These are phyloP conservation scores for Chelonoidis abingdonii DNA, from an alignment of 2,113 vertebrate species.

Conservation along the genomic window DNA sequence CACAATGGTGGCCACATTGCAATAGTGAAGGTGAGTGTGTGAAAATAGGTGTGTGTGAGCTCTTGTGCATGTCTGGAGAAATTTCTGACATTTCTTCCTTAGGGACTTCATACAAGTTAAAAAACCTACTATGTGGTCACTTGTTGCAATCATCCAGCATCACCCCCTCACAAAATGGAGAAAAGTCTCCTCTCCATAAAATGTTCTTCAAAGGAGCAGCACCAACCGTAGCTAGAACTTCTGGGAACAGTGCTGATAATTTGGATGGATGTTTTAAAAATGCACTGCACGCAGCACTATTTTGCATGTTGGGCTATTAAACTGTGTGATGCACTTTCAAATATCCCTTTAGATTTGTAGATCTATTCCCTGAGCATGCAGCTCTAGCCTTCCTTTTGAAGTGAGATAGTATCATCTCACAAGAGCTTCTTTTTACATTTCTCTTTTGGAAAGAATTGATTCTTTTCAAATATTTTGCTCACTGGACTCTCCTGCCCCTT, in stretches of 20 bases:
- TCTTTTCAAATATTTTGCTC: neutral
- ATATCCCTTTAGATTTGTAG: neutral
- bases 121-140: neutral
- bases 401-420: neutral
- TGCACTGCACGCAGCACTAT: neutral
- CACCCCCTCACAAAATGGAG: neutral
- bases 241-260: neutral
- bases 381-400: neutral
- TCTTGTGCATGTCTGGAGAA: neutral
- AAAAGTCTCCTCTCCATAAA: neutral
- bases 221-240: neutral
- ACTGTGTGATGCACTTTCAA: neutral
- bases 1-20: neutral
- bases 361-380: conserved; percentile 3
- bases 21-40: neutral
- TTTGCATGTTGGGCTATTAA: neutral
- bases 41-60: neutral
- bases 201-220: neutral
- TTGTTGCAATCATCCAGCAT: neutral
- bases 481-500: neutral
- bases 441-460: neutral
- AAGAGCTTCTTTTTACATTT: neutral
- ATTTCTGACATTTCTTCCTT: neutral
- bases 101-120: neutral
- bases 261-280: neutral